phyloP scores from a whole-genome alignment of 37 sponge, comb jelly and placozoan species.

The Axinella damicornis region DNA sequence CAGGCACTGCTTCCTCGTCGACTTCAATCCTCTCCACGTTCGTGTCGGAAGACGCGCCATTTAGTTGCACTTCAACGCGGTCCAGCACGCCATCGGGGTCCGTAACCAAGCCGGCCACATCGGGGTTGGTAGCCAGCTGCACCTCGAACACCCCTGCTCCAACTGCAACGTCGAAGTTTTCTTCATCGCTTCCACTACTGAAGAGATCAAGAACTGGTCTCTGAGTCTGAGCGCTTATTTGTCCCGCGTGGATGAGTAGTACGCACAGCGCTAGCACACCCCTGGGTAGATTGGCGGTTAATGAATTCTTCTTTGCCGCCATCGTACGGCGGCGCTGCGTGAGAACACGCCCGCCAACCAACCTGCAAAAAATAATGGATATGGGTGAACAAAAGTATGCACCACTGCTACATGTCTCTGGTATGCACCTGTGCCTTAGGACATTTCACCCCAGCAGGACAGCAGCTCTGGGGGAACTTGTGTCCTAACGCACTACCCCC shows the following conservation, averaged over 20 bases:
- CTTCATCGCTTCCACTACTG: conserved; percentile 23
- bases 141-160: conserved; percentile 10
- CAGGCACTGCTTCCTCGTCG: not conserved
- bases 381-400: too few relatives aligned
- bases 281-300: not conserved
- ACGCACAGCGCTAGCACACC: not conserved
- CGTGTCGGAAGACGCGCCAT: conserved; percentile 18
- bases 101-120: conserved; percentile 11
- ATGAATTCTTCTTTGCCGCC: not conserved
- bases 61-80: conserved; percentile 10
- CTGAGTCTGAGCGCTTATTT: conserved; percentile 6
- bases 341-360: too few relatives aligned
- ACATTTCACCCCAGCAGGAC: too few relatives aligned
- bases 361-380: too few relatives aligned
- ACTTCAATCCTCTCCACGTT: conserved; percentile 17
- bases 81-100: not conserved
- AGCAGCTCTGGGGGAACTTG: too few relatives aligned
- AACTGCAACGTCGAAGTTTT: conserved; percentile 20
- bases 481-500: too few relatives aligned
- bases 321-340: too few relatives aligned
- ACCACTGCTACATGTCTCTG: too few relatives aligned
- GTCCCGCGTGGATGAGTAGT: not conserved
- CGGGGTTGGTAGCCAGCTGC: conserved; percentile 17
- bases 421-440: too few relatives aligned
- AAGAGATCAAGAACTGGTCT: conserved; percentile 33